These are phyloP conservation scores for Lethenteron camtschaticum DNA, from an alignment of 2,113 vertebrate species.

Conservation along the genomic window DNA sequence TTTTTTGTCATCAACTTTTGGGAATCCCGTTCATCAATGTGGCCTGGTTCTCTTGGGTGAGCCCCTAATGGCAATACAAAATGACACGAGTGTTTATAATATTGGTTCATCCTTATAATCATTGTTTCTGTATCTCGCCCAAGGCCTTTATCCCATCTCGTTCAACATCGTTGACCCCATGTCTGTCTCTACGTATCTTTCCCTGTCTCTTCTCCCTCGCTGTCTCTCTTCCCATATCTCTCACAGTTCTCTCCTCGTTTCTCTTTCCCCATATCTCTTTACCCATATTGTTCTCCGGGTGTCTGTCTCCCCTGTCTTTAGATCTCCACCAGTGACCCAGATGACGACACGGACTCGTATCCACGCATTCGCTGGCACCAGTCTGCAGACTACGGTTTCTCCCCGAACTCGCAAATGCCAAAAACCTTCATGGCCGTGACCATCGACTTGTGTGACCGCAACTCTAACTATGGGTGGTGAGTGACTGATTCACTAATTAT, in stretches of 20 bases:
- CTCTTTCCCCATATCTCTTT: no score
- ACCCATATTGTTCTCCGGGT: not conserved
- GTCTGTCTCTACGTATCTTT: no score
- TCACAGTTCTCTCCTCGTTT: no score
- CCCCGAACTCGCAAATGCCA: slow-evolving; percentile 43
- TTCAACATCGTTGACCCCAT: no score
- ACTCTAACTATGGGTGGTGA: slow-evolving; percentile 41
- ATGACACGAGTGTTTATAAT: not conserved
- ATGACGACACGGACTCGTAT: slow-evolving; percentile 16
- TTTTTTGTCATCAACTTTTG: no score
- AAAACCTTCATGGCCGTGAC: slow-evolving; percentile 69
- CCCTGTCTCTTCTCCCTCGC: no score
- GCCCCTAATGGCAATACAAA: not conserved
- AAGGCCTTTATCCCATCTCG: no score
- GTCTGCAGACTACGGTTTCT: slow-evolving; percentile 41
- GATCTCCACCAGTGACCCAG: slow-evolving; percentile 27
- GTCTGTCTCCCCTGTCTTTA: slow-evolving; percentile 14
- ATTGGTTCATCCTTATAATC: no score
- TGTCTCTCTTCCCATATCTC: no score
- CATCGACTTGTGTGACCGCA: slow-evolving; percentile 44
- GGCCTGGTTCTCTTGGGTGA: no score
- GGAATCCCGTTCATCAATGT: no score
- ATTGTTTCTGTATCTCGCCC: no score
- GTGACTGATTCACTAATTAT: not conserved
- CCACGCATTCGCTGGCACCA: slow-evolving; percentile 70